phyloP scores from a whole-genome alignment of 2,888 invertebrate species.

The Cantharis nigra region DNA sequence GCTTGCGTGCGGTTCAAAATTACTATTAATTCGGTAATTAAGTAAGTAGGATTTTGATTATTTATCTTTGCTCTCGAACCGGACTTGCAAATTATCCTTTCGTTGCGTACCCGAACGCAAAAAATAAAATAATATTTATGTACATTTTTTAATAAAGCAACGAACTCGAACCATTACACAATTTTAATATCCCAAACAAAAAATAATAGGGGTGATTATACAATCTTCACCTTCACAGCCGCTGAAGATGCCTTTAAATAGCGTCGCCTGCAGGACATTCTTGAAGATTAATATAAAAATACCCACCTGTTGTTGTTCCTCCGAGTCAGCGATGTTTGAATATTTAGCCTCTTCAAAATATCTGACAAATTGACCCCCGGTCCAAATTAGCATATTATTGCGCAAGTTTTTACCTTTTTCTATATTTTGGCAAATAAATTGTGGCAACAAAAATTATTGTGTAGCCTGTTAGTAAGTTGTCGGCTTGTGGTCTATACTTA shows the following conservation, averaged over 20 bases:
- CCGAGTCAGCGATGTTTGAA: not conserved
- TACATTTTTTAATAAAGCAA: not conserved
- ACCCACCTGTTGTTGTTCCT: conserved; percentile 6
- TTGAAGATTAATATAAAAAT: conserved; percentile 4
- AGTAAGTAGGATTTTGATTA: not conserved
- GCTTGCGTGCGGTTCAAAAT: not conserved
- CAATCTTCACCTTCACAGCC: not conserved
- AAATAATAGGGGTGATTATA: not conserved
- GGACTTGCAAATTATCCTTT: too few species aligned
- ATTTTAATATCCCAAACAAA: not conserved
- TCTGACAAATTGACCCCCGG: not conserved
- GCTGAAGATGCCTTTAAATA: conserved; percentile 29
- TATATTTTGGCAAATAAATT: not conserved
- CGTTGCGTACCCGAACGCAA: too few species aligned
- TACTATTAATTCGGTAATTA: not conserved
- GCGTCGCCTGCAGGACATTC: conserved; percentile 31
- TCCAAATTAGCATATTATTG: not conserved
- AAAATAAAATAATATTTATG: not conserved
- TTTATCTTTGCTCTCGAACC: too few species aligned
- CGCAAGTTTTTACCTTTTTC: not conserved
- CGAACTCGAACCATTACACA: not conserved
- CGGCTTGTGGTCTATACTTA: conserved; percentile 52
- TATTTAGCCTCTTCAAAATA: not conserved
- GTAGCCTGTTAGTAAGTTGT: conserved; percentile 15
- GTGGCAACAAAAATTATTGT: not conserved